These are phyloP conservation scores for Columba janthina DNA, from an alignment of 2,113 vertebrate genomes.

Conservation along the genomic window DNA sequence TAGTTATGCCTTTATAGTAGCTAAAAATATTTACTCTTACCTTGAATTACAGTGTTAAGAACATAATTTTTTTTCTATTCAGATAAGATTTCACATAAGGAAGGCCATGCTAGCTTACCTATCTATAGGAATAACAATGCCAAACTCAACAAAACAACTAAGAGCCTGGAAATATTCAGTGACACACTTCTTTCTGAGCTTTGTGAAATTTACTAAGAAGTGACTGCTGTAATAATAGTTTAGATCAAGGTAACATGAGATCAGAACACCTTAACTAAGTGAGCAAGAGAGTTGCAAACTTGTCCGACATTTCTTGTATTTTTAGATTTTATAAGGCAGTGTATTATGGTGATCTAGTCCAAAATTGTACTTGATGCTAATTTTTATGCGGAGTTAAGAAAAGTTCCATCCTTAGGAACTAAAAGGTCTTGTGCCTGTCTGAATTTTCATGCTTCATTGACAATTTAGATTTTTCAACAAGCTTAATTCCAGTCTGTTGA, in stretches of 20 bases:
- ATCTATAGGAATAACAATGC: not conserved
- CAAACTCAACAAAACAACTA: not conserved
- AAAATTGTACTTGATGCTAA: not conserved
- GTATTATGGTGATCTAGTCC: not conserved
- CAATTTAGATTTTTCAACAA: not conserved
- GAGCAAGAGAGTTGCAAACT: not conserved
- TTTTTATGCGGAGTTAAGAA: not conserved
- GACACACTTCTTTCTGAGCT: not conserved
- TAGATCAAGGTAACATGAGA: not conserved
- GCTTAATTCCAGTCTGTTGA: not conserved
- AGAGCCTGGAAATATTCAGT: not conserved
- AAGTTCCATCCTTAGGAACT: not conserved
- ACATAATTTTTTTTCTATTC: not conserved
- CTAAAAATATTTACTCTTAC: not conserved
- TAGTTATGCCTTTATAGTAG: not conserved
- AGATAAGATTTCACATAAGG: not conserved
- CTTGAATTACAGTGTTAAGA: not conserved
- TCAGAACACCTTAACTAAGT: not conserved
- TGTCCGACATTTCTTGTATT: not conserved
- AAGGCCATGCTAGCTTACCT: not conserved
- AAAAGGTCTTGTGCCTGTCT: not conserved
- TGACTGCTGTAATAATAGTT: not conserved
- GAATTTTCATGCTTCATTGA: not conserved
- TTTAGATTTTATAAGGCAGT: not conserved
- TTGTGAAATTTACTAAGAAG: not conserved